phyloP scores from a whole-genome alignment of 1,140 invertebrate genomes.

The Habropoda laboriosa region DNA sequence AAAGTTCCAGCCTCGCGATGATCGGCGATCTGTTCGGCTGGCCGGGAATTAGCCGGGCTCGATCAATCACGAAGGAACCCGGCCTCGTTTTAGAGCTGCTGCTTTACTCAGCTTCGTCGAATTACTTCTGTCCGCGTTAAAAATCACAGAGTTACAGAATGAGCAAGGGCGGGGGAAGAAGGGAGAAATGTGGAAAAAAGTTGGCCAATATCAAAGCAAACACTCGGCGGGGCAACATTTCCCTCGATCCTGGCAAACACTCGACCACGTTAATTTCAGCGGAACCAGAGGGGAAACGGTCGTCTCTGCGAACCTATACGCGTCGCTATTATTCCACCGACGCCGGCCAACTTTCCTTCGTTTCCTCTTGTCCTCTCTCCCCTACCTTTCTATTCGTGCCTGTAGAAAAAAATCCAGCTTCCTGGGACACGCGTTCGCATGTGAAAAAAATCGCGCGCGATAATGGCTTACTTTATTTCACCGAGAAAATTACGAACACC shows the following conservation, averaged over 20 bases:
- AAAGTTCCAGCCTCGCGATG: conserved; percentile 10
- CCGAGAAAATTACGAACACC: too few species aligned
- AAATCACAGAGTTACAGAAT: background rate
- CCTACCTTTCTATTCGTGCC: too few species aligned
- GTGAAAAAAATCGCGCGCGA: background rate
- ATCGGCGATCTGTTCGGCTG: conserved; percentile 9
- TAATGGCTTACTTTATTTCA: too few species aligned
- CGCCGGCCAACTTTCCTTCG: background rate
- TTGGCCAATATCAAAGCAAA: conserved; percentile 40
- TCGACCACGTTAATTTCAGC: conserved; percentile 38
- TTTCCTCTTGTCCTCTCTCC: too few species aligned
- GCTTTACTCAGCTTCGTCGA: background rate
- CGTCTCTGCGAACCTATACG: background rate
- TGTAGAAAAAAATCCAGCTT: too few species aligned
- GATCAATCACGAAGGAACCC: conserved; percentile 13
- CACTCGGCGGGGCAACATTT: conserved; percentile 10
- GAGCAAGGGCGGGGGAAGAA: background rate
- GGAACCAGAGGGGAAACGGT: too few species aligned
- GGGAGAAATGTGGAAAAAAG: conserved; percentile 3
- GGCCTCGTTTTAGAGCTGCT: too few species aligned
- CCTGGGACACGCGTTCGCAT: too few species aligned
- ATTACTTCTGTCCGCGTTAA: conserved; percentile 2
- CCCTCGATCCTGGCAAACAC: conserved; percentile 32
- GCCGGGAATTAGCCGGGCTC: conserved; percentile 17
- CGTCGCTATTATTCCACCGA: conserved; percentile 23